Evolutionary conservation across 2,797 vertebrate genomes (phyloP), one percentile per base, ranked within the genome.

Genomic region (Choloepus didactylus): DNA sequence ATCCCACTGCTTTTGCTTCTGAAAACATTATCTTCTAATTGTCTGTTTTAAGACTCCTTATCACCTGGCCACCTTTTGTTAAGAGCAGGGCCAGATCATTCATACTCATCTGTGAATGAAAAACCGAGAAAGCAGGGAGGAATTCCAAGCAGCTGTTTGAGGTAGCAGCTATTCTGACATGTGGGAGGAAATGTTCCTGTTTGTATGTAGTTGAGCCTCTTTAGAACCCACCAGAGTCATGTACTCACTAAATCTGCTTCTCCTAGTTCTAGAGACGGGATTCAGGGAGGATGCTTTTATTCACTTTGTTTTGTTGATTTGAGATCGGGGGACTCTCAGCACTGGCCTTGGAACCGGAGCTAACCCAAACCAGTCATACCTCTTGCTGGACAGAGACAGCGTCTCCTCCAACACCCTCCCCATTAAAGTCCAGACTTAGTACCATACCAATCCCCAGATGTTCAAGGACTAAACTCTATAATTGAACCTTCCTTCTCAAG

Each of bases 21-120:
- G 38, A 88, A 89, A 87, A 87, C 44, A 75, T 14, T 35, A 31
- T 41, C 83, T 44, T 66, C 66, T 54, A 19, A 75, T 35, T n/a
- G 46, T 69, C 38, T 70, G 51, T 66, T 76, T 60, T 62, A 72
- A 69, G 62, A 41, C n/a, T 86, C n/a, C 44, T 19, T 87, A 51
- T 6, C 51, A 31, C 51, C 62, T 72, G 27, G 29, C 67, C n/a
- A n/a, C 66, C 72, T 76, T 89, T 86, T 60, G 51, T 66, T 62
- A 76, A 41, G 27, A 72, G 87, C 14, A 51, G 44, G 5, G 46
- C 54, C 46, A n/a, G 64, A 44, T 38, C 82, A 86, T 79, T 94
- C 54, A 93, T 1, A 89, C 6, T 41, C 59, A 31, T 41, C 85
- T 77, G n/a, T 70, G 77, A 96, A 79, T 60, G 75, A 79, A 77